Evolutionary conservation across 2,797 vertebrate genomes (phyloP), one percentile per base, ranked within the genome.

Genomic region (Loriculus beryllinus): DNA sequence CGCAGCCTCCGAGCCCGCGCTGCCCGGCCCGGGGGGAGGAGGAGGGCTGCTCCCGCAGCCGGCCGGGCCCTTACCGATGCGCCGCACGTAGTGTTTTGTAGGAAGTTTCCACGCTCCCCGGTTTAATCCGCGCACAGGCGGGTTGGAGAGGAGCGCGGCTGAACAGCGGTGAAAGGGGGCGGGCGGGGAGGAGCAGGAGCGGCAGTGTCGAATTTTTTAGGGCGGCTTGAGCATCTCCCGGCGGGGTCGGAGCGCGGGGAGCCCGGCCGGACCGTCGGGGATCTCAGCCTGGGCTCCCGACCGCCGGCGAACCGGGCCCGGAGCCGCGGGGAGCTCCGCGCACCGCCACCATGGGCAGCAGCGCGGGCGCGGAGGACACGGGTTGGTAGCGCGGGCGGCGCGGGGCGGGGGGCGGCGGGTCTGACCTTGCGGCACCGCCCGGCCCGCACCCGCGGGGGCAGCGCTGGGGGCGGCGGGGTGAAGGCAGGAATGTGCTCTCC

Each of bases 41-140:
- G 68, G 71, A 43, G 51, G 28, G 92, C 81, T 76, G 95, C 86
- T 93, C 92, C 91, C 72, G 88, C 65, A 29, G 83, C 63, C 49
- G 64, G 54, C 70, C 47, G 82, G 62, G 91, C 82, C 49, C 71
- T 94, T 94, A 88, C 51, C 77, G 88, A 94, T 95, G 95, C 94
- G 57, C 83, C 57, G 86, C 95, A 96, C 95, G 95, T 96, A 92
- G 83, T 28, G 70, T 80, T 94, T 88, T 86, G 93, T 87, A 95
- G 96, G 97, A 95, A 95, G 89, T 97, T 97, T 97, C 95, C 94
- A 95, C 72, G 92, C 82, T 92, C 92, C 91, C 62, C 64, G 17
- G 52, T 67, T 71, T 79, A 75, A 82, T 90, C 65, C 35, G 81
- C 14, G 82, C 76, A 48, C 57, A 84, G 86, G 56, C 57, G 51